Evolutionary conservation across 2,113 vertebrate species (phyloP), one percentile per base, ranked within the genome.

Genomic region (Cavia porcellus): DNA sequence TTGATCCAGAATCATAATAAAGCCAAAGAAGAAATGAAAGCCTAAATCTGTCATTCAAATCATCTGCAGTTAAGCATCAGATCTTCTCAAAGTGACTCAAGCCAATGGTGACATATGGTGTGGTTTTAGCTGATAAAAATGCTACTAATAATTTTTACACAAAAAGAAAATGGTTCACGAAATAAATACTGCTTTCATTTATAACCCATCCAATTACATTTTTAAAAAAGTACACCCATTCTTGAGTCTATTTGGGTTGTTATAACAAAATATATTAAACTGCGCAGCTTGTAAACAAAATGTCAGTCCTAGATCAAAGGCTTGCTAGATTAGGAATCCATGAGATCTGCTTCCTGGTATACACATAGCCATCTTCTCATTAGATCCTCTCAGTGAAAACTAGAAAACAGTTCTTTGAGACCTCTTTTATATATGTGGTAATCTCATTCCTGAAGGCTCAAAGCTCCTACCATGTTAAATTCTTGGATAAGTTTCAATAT

Each of bases 121-220:
- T 38, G 86, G 90, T 84, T 94, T 80, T 64, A 89, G 28, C 17
- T 95, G 25, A 77, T n/a, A 81, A 83, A 68, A 32, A 64, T 59
- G 92, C 92, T 91, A 68, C 50, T 68, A 77, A 87, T 59, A 55
- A 7, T 85, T 90, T 79, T 8, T 64, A 64, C 89, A 13, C 50
- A 22, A 38, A 75, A 42, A 86, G 3, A 75, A 90, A 62, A 61
- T 81, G 0, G 19, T 52, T 92, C 74, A 64, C 57, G 3, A 94
- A 82, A 19, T 42, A 68, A 28, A 83, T 57, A 47, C 15, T 12
- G 35, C n/a, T 83, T 68, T 38, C 8, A 88, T 85, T 90, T 74
- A 20, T 12, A 80, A 89, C 35, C 42, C 89, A n/a, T 72, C 70
- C 6, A 89, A 89, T 38, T 66, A 22, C 4, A 50, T 52, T 61